Percentiles rank a stretch among this genome's conserved stretches.
phyloP scores from a whole-genome alignment of 2,113 vertebrate genomes.

The Scortum barcoo region DNA sequence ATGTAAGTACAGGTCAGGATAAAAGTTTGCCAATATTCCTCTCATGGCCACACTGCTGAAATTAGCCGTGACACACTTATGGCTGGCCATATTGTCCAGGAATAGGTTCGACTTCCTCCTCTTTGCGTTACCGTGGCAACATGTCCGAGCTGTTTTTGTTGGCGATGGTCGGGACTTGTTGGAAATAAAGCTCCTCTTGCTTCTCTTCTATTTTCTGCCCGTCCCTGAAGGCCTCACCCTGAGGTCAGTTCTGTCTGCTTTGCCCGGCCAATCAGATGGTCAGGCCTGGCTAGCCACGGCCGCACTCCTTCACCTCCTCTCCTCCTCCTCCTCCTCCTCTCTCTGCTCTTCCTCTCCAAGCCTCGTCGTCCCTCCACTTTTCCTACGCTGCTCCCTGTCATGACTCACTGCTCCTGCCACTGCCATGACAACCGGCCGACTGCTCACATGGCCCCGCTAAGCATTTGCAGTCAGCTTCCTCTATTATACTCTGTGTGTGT shows the following conservation, averaged over 20 bases:
- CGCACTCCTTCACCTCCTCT: constrained; percentile 61
- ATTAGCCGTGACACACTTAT: constrained; percentile 19
- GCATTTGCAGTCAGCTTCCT: constrained; percentile 75
- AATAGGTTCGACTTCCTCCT: constrained; percentile 46
- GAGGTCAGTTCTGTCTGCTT: constrained; percentile 66
- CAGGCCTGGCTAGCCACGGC: constrained; percentile 61
- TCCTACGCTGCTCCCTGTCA: constrained; percentile 73
- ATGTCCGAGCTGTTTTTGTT: constrained; percentile 57
- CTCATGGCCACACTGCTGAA: not conserved
- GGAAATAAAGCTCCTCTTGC: constrained; percentile 50
- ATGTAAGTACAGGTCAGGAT: not conserved
- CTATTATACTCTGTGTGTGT: constrained; percentile 46
- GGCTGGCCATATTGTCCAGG: not conserved
- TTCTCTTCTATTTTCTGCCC: constrained; percentile 69
- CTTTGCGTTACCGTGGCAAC: constrained; percentile 66
- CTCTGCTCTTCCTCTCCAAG: constrained; percentile 37
- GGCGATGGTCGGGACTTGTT: constrained; percentile 47
- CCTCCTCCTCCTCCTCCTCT: constrained; percentile 1
- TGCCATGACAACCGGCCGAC: constrained; percentile 77
- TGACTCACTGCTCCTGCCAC: constrained; percentile 80
- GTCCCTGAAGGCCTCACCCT: constrained; percentile 56
- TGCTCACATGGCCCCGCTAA: constrained; percentile 71
- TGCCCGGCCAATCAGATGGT: constrained; percentile 67
- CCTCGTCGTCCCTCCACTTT: constrained; percentile 69
- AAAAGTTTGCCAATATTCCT: not conserved